Evolutionary conservation across 2,888 invertebrate species (phyloP).

Genomic region (Lycia hirtaria): DNA sequence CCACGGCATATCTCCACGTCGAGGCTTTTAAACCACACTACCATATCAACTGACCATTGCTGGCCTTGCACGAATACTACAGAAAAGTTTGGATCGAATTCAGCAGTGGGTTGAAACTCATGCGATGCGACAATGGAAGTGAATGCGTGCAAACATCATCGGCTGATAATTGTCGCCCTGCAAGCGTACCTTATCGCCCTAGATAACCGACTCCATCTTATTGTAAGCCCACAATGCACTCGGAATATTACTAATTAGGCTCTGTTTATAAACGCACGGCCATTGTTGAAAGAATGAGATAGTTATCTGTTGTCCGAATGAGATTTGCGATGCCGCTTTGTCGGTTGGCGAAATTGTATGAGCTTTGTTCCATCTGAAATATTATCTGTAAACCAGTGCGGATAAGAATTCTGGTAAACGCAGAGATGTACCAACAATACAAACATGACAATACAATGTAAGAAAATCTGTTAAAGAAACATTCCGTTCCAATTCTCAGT

Average conservation of each 20-base stretch:
- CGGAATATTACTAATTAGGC: conserved; percentile 85
- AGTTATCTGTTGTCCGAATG: conserved; percentile 83
- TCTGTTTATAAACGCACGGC: conserved; percentile 80
- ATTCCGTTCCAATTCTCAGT: too few relatives aligned
- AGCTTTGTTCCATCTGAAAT: conserved; percentile 80
- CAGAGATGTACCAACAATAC: conserved; percentile 1
- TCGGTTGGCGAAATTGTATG: conserved; percentile 76
- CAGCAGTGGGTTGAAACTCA: conserved; percentile 49
- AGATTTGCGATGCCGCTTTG: conserved; percentile 83
- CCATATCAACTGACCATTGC: conserved; percentile 2
- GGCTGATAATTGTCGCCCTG: conserved; percentile 81
- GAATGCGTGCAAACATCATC: conserved; percentile 55
- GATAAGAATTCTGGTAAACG: conserved; percentile 48
- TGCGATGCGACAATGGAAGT: conserved; percentile 31
- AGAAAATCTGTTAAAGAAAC: not conserved
- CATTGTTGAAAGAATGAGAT: conserved; percentile 85
- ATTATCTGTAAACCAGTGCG: conserved; percentile 62
- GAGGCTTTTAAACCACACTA: conserved; percentile 31
- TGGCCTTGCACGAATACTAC: not conserved
- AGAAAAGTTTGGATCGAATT: conserved; percentile 19
- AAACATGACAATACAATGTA: not conserved
- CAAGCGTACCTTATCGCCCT: conserved; percentile 77
- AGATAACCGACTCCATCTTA: conserved; percentile 81
- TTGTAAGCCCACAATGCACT: conserved; percentile 82
- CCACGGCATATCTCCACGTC: conserved; percentile 65